Evolutionary conservation across 2,888 invertebrate species (phyloP).

Genomic region (Drosophila helvetica): DNA sequence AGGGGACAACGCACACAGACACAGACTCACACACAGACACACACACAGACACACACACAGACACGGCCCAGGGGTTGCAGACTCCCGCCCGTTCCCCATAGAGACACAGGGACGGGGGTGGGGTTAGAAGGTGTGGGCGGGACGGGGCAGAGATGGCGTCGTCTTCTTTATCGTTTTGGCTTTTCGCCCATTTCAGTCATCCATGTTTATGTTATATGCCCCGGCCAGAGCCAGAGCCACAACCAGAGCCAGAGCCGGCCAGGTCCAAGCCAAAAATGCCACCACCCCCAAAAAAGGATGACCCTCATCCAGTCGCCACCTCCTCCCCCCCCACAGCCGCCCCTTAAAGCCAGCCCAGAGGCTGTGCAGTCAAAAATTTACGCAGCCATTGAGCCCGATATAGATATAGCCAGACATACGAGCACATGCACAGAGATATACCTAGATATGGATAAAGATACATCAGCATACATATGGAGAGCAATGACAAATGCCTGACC

Average conservation of each 20-base stretch:
- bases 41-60: conserved; percentile 5
- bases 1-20: conserved; percentile 70
- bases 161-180: conserved; percentile 80
- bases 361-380: conserved; percentile 73
- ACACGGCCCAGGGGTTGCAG: conserved; percentile 59
- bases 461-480: conserved; percentile 25
- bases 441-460: not conserved
- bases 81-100: conserved; percentile 11
- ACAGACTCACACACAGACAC: conserved; percentile 5
- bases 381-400: conserved; percentile 75
- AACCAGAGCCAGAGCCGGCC: conserved; percentile 41
- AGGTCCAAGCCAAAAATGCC: conserved; percentile 40
- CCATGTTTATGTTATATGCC: conserved; percentile 71
- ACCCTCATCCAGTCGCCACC: conserved; percentile 37
- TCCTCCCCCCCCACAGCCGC: not conserved
- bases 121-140: conserved; percentile 32
- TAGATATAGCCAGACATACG: conserved; percentile 13
- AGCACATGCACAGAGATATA: not conserved
- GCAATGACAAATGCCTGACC: conserved; percentile 39
- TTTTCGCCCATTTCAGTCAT: conserved; percentile 80
- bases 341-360: conserved; percentile 51
- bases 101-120: conserved; percentile 40
- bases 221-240: conserved; percentile 45
- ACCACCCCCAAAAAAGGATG: conserved; percentile 30
- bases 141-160: conserved; percentile 47